Base-by-base conservation (phyloP, 1,140 invertebrate species). In the Mamestra configurata region DNA sequence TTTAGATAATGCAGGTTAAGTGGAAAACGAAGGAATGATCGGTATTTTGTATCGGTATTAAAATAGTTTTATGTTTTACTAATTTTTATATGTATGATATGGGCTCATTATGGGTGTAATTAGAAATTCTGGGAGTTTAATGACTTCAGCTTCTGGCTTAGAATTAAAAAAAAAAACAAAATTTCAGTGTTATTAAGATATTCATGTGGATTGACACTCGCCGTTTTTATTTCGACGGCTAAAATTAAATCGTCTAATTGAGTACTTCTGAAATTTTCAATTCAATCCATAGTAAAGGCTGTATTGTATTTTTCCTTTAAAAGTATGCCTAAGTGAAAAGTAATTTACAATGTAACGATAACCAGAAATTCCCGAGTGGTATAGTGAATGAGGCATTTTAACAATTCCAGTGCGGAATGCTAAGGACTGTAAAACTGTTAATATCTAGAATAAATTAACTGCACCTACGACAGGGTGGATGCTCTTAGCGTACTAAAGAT, bases 1-100 rank as follows among this genome's bases (percentile, higher is more conserved):
- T 75, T 18, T 57, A 73, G 71, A 76, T 76, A 76, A 20, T 27
- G 40, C 20, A 64, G 22, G 40, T 76, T 76, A 76, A 76, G 73
- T 76, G 57, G 37, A 13, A 24, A 37, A 0, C 18, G 15, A 43
- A 35, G 22, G 37, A 75, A 76, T 61, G 73, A 55, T 57, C 51
- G 24, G 64, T 73, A 73, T 57, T 57, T 22, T 64, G 40, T 61
- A 49, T 59, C 57, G 15, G 27, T 76, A 61, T 61, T 76, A 18
- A 61, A 61, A 46, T 76, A 61, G 43, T 75, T 59, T 43, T n/a
- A 24, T 24, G 49, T 37, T 71, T 31, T 51, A 75, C 35, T 27
- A 57, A 57, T 43, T 75, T 75, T 75, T 64, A 64, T 64, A 20
- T 10, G 31, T 20, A 37, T 18, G n/a, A 10, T 64, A 64, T 40